Evolutionary conservation across 2,113 vertebrate species (phyloP), one percentile per base, ranked within the genome.

Genomic region (Leptocoma aspasia): DNA sequence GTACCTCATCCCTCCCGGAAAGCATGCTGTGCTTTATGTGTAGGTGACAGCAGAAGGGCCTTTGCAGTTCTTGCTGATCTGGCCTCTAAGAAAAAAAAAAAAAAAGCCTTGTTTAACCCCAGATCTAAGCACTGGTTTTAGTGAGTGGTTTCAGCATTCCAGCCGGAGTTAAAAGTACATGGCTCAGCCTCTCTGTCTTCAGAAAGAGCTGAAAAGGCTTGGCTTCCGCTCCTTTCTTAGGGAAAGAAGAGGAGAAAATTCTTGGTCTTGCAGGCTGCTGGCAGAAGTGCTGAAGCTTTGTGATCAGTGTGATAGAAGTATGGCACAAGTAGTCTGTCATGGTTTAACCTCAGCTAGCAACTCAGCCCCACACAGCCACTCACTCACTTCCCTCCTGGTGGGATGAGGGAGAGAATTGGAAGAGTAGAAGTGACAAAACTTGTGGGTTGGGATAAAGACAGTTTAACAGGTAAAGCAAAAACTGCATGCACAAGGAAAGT

Each of bases 201-300:
- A 81, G 90, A 69, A 79, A 13, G 66, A 65, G 63, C 79, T 83
- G 79, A 45, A 96, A 94, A 92, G 63, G 26, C 68, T 79, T 64
- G n/a, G 73, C 65, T 96, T 94, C 92, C 23, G 39, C 75, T 95
- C 39, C 75, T 90, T 92, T 86, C 82, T 94, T 69, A n/a, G 50
- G 56, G 53, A 52, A 47, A 65, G 41, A 77, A 91, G 72, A 81
- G 35, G 35, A 79, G 47, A 91, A 82, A 66, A 87, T 85, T 50
- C 86, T 72, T 92, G 54, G 65, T 76, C 75, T 93, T 0, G 0
- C 39, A n/a, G 45, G 65, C 78, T 82, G 4, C 70, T 87, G 95
- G 85, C 61, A 69, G 63, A 65, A 77, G n/a, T n/a, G 68, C 68
- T 50, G 39, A 79, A 83, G 75, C 45, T 88, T 80, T 93, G 71